Conservation (phyloP, 2,113 vertebrate species). For the Perca flavescens region DNA sequence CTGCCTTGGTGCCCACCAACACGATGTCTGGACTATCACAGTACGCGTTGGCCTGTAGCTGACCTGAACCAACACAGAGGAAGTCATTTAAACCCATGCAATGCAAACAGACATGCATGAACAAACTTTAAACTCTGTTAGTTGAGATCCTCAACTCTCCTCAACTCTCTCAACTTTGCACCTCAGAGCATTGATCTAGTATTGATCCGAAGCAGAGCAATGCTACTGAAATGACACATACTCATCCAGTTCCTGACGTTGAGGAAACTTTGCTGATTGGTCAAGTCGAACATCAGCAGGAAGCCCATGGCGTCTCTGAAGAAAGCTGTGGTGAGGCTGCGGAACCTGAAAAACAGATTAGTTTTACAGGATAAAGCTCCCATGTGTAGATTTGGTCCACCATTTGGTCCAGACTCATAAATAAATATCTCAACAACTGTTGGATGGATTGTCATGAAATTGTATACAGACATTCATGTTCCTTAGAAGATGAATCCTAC, state of each 20-base stretch:
- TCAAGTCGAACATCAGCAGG: conserved; percentile 96
- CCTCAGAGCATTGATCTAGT: background rate
- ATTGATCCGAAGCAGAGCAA: conserved; percentile 19
- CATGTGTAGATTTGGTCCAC: background rate
- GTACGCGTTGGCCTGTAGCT: conserved; percentile 96
- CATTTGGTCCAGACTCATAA: background rate
- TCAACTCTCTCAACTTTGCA: background rate
- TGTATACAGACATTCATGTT: background rate
- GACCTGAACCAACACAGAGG: conserved; percentile 78
- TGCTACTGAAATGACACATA: conserved; percentile 81
- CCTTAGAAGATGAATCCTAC: no score
- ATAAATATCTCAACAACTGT: no score
- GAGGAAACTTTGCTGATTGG: conserved; percentile 95
- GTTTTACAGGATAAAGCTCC: background rate
- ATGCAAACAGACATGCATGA: background rate
- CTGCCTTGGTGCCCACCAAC: conserved; percentile 95
- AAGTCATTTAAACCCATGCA: conserved; percentile 3
- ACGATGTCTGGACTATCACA: conserved; percentile 96
- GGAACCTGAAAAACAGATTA: conserved; percentile 76
- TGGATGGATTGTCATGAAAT: background rate
- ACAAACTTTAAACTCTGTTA: background rate
- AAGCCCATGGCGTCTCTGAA: conserved; percentile 98
- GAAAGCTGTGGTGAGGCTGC: conserved; percentile 95
- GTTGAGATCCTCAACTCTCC: background rate
- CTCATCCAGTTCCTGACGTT: conserved; percentile 99